Percentiles rank a stretch among this genome's conserved stretches.
Conservation (phyloP, 1,140 invertebrate genomes). For the Cydia amplana region DNA sequence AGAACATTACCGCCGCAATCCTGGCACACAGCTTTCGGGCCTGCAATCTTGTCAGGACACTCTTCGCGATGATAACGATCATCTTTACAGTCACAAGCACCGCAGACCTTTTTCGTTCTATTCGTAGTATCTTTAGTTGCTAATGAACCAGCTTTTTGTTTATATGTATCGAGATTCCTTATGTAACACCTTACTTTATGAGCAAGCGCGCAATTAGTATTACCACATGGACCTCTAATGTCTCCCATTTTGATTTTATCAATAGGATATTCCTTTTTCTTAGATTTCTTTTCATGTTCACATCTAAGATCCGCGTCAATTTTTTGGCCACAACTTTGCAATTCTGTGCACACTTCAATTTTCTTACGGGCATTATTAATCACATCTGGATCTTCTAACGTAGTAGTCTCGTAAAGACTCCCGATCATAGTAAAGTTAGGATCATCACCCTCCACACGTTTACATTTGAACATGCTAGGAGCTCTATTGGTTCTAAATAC, state of each 20-base stretch:
- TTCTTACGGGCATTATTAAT: conserved; percentile 51
- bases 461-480: conserved; percentile 71
- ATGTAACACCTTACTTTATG: conserved; percentile 72
- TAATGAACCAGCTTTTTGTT: conserved; percentile 51
- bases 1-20: conserved; percentile 58
- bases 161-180: conserved; percentile 68
- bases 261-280: conserved; percentile 59
- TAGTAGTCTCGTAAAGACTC: conserved; percentile 69
- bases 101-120: conserved; percentile 59
- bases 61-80: conserved; percentile 65
- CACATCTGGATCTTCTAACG: conserved; percentile 66
- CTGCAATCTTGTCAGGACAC: conserved; percentile 49
- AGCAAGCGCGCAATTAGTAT: conserved; percentile 65
- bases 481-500: conserved; percentile 73
- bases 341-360: conserved; percentile 69
- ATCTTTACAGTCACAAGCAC: conserved; percentile 69
- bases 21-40: conserved; percentile 50
- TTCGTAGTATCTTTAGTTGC: conserved; percentile 47
- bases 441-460: conserved; percentile 65
- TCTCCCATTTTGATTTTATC: conserved; percentile 73
- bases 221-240: conserved; percentile 71
- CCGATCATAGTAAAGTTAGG: conserved; percentile 73
- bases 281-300: conserved; percentile 40
- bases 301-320: conserved; percentile 44
- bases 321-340: conserved; percentile 60